A percentile compares a stretch with the other conserved stretches of the same genome.
Evolutionary conservation across 2,113 vertebrate genomes (phyloP).

Genomic region (Nipponia nippon): DNA sequence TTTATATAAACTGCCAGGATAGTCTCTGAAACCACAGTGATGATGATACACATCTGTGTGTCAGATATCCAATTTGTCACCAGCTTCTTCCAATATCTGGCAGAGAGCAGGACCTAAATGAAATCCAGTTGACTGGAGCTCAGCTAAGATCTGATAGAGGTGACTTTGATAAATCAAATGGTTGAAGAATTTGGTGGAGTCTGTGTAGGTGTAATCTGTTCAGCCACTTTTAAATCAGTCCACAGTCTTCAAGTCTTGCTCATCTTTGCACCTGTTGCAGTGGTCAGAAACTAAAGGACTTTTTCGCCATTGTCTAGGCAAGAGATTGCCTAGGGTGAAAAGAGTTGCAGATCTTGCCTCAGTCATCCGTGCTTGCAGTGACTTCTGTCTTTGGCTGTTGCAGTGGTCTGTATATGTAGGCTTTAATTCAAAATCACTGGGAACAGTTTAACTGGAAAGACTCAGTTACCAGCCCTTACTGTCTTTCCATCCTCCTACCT

Average conservation of each 20-base stretch:
- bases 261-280: not conserved
- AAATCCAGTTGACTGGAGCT: conserved; percentile 46
- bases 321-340: not conserved
- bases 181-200: conserved; percentile 19
- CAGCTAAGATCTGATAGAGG: conserved; percentile 22
- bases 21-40: not conserved
- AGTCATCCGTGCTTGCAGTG: not conserved
- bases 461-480: not conserved
- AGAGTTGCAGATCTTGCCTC: not conserved
- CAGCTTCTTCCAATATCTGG: not conserved
- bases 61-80: conserved; percentile 29
- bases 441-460: not conserved
- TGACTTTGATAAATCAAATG: conserved; percentile 29
- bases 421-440: not conserved
- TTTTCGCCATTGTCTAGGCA: not conserved
- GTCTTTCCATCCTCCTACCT: not conserved
- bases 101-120: conserved; percentile 40
- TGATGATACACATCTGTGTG: conserved; percentile 30
- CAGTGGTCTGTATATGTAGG: not conserved
- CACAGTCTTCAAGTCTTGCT: not conserved
- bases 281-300: not conserved
- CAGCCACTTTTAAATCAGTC: not conserved
- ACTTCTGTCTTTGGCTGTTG: not conserved
- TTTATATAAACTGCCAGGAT: not conserved
- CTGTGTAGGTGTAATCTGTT: conserved; percentile 14